Conservation (phyloP, 1,140 invertebrate species). For the Achatina immaculata region DNA sequence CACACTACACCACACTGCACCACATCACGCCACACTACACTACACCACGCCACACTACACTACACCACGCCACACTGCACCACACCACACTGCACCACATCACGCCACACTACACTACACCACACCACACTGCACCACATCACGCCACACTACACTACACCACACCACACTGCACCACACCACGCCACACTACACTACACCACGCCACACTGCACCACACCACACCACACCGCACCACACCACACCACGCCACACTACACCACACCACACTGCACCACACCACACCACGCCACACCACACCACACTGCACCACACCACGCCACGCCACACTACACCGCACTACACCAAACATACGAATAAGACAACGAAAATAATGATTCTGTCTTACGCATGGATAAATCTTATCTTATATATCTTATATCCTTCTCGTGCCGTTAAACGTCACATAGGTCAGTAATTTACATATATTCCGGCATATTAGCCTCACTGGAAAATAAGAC, state of each 20-base stretch:
- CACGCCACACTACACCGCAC: constrained; percentile 40
- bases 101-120: constrained; percentile 38
- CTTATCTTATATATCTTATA: too few relatives aligned
- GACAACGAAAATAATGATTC: too few relatives aligned
- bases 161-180: constrained; percentile 31
- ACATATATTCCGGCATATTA: too few relatives aligned
- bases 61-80: constrained; percentile 36
- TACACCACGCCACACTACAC: constrained; percentile 34
- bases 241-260: constrained; percentile 42
- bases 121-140: constrained; percentile 38
- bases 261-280: constrained; percentile 28
- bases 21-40: constrained; percentile 33
- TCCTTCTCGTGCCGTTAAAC: too few relatives aligned
- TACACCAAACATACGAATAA: constrained; percentile 41
- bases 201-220: constrained; percentile 38
- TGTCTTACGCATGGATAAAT: too few relatives aligned
- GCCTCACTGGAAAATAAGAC: too few relatives aligned
- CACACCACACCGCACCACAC: constrained; percentile 41
- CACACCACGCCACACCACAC: too few relatives aligned
- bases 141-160: constrained; percentile 37
- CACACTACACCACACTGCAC: constrained; percentile 32
- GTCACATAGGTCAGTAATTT: too few relatives aligned
- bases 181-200: constrained; percentile 17
- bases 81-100: constrained; percentile 18
- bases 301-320: constrained; percentile 41